Base-by-base conservation (phyloP, 2,113 vertebrate genomes). In the Corvus moneduloides region DNA sequence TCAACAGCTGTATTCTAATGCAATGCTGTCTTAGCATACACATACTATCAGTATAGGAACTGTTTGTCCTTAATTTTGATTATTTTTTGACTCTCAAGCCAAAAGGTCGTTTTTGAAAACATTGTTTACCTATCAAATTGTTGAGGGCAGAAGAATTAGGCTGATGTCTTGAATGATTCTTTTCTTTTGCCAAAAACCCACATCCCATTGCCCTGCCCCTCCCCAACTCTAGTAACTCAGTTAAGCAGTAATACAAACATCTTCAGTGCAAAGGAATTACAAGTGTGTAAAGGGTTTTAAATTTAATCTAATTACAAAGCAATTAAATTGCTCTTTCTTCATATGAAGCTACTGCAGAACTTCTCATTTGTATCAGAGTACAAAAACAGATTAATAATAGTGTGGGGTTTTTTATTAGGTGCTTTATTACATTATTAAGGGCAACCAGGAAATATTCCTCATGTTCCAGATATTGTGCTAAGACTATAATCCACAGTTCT, bases 281-380 rank as follows among this genome's bases (percentile, higher is more conserved):
- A 46, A 49, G 15, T 69, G 41, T 87, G 52, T 28, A 58, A 91
- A 67, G 52, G 59, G 35, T 48, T 48, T 87, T 78, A 72, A 82
- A 75, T 51, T 49, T 6, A 81, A 81, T 89, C 68, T 89, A 84
- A 89, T 92, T 91, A 49, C 32, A 79, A 56, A 89, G 44, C 56
- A 84, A 59, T 89, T 84, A 71, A 69, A n/a, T 71, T 58, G 8
- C 51, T 10, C 39, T 66, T 76, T 89, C 68, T 90, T 55, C 33
- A 81, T 30, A 43, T 2, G 1, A 74, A 81, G 30, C n/a, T 89
- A 7, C 64, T 87, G n/a, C 33, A 80, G 74, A 78, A 39, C 30
- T 80, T 91, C 13, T 69, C 1, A 2, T 85, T 88, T 84, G 33
- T 68, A 66, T 68, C n/a, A 32, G 21, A 89, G 23, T 51, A 62